Base-by-base conservation (phyloP, 2,797 vertebrate genomes). In the Mus caroli region DNA sequence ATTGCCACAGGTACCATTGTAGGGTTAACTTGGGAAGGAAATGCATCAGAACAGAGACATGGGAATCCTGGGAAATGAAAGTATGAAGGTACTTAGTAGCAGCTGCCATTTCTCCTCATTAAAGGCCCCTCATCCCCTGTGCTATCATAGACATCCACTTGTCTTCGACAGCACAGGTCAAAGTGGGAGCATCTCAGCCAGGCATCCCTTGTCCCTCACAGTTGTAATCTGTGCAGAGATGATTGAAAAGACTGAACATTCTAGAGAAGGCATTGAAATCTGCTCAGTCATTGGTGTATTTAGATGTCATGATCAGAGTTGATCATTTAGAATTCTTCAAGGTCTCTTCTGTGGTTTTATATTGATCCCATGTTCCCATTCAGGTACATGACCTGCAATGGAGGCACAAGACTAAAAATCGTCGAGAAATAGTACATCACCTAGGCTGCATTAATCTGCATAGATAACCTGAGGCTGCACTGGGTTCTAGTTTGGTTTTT, bases 271-370 rank as follows among this genome's bases (percentile, higher is more conserved):
- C 1, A n/a, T 52, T 78, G 52, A 60, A 20, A 58, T 69, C 7
- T 78, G 7, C 8, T 85, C 56, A 37, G 0, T n/a, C 3, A 20
- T 75, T 75, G 58, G 56, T 71, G 14, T 19, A 26, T 31, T 62
- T 86, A 77, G 28, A 69, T 64, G 56, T n/a, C 64, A 31, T 89
- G 91, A 64, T 87, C 22, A 34, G 31, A 75, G 71, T 12, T 78
- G 90, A 19, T 75, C 22, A 50, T 11, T 91, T 50, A 52, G 54
- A 90, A 86, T 8, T 90, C 15, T 92, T 82, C 71, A 69, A 92
- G 7, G n/a, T 88, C n/a, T 92, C 82, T 43, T 90, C 46, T 56
- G 58, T 7, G 52, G 52, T 14, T 75, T 88, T 77, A 67, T 20
- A 56, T 15, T 0, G 78, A 58, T 26, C 78, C 43, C 28, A 1